Evolutionary conservation across 2,797 vertebrate genomes (phyloP), one percentile per base, ranked within the genome.

Genomic region (Platalea minor): DNA sequence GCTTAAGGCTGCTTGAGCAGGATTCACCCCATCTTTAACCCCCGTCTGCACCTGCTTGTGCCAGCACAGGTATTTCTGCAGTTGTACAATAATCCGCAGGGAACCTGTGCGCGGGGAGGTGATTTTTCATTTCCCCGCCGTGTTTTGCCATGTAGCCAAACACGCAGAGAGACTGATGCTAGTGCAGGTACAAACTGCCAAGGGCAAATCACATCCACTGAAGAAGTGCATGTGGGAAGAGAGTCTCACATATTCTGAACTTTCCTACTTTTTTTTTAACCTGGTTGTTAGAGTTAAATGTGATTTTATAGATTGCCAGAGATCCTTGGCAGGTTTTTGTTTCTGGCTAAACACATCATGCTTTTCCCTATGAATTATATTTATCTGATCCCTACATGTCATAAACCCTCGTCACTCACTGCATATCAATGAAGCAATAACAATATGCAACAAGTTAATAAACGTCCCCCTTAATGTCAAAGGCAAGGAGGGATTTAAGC

Each of bases 61-160:
- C 51, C 78, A 63, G 57, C 48, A 61, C 25, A 46, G 63, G 37
- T 41, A 51, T 37, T 61, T 79, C 41, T 65, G 73, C 41, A 76
- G 41, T n/a, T 65, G 63, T 56, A 57, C 53, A 61, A 67, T 35
- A 72, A 56, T 64, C 61, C 37, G 37, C 25, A 64, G 35, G 60
- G 56, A 74, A 59, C 0, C 1, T 12, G 25, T 39, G 26, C 0
- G 0, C 8, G 25, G 21, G 35, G 33, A 64, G 9, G 63, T 48
- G n/a, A 37, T 87, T 84, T 57, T 61, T 84, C 35, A 61, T 80
- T 84, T 65, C 46, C 54, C 11, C 26, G 39, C 13, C 1, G 1
- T 19, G 11, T 59, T 39, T 68, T 0, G 0, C 81, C 11, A 7
- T 12, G 39, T 64, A 63, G 45, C 54, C 64, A 67, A 67, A 76